Evolutionary conservation across 2,113 vertebrate species (phyloP), one percentile per base, ranked within the genome.

Genomic region (Nothobranchius kuhntae): DNA sequence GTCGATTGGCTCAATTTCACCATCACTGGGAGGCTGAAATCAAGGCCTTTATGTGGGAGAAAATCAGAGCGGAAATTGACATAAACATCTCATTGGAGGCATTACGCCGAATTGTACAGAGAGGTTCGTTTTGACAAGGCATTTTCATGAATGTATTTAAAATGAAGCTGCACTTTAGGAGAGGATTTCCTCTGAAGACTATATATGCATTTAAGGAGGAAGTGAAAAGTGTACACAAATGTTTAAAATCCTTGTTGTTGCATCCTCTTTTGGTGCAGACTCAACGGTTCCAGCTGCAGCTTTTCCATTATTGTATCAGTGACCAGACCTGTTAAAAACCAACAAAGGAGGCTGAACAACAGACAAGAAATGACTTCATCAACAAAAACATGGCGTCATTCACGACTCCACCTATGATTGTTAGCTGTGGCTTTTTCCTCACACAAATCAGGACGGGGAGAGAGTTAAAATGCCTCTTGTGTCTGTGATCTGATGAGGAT

Each of bases 1-100:
- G 94, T 96, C 95, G 94, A 91, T 93, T 92, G 93, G 92, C 92
- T 90, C 88, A 88, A 92, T 95, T 95, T 94, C 95, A 93, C 85
- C 93, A 95, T 95, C 92, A 91, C 94, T 92, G 92, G 94, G 92
- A 87, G 91, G 93, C 93, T 91, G 91, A 93, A 95, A 90, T 88
- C 93, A 92, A 90, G 94, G 94, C 93, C 86, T 87, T 86, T 89
- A 85, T 84, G 82, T 94, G 94, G 86, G 93, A 92, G 92, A 91
- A 90, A 90, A 93, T 95, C 93, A 95, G 92, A 87, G 83, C 92
- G 93, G 90, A 92, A 92, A 94, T 94, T 94, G 95, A 91, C 92
- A 95, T 89, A 95, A 96, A 96, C 93, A 95, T 86, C 85, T 85
- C 76, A 92, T 94, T 68, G 63, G 63, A 75, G 80, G 59, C 73